Evolutionary conservation across 1,140 invertebrate genomes (phyloP).

Genomic region (Drosophila setifemur): DNA sequence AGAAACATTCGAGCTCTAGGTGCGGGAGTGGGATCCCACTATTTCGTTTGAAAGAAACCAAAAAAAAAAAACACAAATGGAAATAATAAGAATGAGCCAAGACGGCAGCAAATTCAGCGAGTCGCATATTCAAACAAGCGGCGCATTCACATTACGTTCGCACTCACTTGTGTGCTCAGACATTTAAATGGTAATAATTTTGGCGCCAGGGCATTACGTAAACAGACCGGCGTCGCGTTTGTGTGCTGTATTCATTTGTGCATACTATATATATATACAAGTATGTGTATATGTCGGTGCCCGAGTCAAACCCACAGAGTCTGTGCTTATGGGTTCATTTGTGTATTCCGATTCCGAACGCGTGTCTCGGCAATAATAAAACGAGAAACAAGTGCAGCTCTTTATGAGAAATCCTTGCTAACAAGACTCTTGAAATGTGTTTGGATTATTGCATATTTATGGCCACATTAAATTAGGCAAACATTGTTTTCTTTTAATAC

Average conservation of each 20-base stretch:
- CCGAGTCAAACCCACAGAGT: conserved; percentile 31
- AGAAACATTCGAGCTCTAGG: conserved; percentile 3
- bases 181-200: conserved; percentile 71
- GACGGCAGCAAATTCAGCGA: conserved; percentile 3
- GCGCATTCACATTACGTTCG: conserved; percentile 28
- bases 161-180: conserved; percentile 38
- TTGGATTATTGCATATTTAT: conserved; percentile 36
- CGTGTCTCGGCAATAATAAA: conserved; percentile 38
- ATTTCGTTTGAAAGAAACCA: neutral
- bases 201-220: conserved; percentile 73
- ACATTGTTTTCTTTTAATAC: too few species aligned
- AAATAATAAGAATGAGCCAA: neutral
- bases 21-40: neutral
- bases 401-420: conserved; percentile 42
- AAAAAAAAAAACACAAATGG: neutral
- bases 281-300: neutral
- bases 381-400: conserved; percentile 47
- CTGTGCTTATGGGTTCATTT: conserved; percentile 45
- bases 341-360: conserved; percentile 48
- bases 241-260: conserved; percentile 25
- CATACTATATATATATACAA: conserved; percentile 5
- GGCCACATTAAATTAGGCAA: conserved; percentile 20
- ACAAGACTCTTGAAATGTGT: conserved; percentile 11
- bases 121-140: conserved; percentile 12
- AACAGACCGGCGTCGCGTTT: conserved; percentile 45